Conservation (phyloP, 2,113 vertebrate species). For the Lepus timidus region DNA sequence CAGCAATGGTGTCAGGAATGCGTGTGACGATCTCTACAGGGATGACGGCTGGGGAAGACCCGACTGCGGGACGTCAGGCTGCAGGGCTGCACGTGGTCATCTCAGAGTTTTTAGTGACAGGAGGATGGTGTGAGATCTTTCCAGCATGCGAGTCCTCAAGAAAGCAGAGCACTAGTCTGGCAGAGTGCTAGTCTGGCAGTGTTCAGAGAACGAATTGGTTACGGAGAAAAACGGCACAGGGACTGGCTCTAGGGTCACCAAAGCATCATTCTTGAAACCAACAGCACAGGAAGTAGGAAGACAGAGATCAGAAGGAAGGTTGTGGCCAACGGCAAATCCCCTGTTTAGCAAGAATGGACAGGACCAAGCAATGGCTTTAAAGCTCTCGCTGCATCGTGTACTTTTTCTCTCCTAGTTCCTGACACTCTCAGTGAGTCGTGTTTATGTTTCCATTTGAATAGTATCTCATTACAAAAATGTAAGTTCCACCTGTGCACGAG, state of each 20-base stretch:
- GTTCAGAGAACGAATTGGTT: conserved; percentile 7
- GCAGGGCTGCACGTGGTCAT: neutral
- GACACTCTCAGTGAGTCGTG: neutral
- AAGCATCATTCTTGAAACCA: conserved; percentile 43
- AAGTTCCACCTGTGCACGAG: neutral
- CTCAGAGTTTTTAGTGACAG: conserved; percentile 31
- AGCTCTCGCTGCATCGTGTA: neutral
- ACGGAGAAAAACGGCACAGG: neutral
- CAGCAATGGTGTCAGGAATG: no score
- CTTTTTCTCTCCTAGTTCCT: conserved; percentile 26
- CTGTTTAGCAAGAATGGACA: neutral
- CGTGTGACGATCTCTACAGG: neutral
- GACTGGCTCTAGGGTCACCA: conserved; percentile 18
- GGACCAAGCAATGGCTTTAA: neutral
- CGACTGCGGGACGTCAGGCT: neutral
- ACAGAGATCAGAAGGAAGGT: neutral
- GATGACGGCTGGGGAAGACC: neutral
- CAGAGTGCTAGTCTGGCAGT: conserved; percentile 20
- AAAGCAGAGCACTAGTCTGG: conserved; percentile 41
- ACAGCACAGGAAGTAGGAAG: neutral
- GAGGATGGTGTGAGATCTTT: neutral
- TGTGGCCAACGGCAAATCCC: neutral
- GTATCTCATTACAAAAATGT: neutral
- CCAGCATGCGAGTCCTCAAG: neutral
- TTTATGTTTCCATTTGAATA: neutral